phyloP scores from a whole-genome alignment of 2,888 invertebrate species.

The Norana najaformis region DNA sequence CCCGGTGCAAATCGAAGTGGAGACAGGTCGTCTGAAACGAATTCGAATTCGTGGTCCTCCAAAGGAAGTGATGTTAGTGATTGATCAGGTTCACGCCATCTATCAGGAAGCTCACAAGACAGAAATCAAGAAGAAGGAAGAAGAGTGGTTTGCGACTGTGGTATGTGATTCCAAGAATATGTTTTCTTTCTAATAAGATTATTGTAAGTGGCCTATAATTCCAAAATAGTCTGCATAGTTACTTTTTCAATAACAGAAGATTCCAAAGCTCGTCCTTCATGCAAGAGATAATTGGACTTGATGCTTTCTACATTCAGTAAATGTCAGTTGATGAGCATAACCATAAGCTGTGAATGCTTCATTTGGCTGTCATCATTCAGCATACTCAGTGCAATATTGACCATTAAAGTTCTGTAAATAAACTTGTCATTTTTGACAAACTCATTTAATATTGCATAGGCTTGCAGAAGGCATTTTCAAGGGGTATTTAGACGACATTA shows the following conservation, averaged over 20 bases:
- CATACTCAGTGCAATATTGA: no score
- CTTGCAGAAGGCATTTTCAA: not conserved
- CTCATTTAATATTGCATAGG: not conserved
- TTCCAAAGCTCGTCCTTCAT: no score
- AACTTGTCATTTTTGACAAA: not conserved
- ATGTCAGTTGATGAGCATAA: no score
- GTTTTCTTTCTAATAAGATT: no score
- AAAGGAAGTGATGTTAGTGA: not conserved
- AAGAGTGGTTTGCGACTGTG: not conserved
- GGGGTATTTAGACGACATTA: not conserved
- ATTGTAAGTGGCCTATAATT: no score
- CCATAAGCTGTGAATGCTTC: no score
- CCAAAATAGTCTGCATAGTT: no score
- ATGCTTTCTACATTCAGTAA: no score
- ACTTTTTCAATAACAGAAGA: no score
- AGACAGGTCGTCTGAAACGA: conserved; percentile 20
- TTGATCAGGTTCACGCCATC: not conserved
- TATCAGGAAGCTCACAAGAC: not conserved
- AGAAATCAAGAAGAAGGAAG: conserved; percentile 15
- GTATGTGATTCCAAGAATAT: not conserved
- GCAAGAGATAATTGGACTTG: no score
- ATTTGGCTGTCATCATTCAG: not conserved
- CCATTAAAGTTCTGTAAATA: not conserved
- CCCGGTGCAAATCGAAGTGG: conserved; percentile 25
- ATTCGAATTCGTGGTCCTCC: conserved; percentile 28